These are phyloP conservation scores for Caranx ignobilis DNA, from an alignment of 2,113 vertebrate genomes.

Conservation along the genomic window DNA sequence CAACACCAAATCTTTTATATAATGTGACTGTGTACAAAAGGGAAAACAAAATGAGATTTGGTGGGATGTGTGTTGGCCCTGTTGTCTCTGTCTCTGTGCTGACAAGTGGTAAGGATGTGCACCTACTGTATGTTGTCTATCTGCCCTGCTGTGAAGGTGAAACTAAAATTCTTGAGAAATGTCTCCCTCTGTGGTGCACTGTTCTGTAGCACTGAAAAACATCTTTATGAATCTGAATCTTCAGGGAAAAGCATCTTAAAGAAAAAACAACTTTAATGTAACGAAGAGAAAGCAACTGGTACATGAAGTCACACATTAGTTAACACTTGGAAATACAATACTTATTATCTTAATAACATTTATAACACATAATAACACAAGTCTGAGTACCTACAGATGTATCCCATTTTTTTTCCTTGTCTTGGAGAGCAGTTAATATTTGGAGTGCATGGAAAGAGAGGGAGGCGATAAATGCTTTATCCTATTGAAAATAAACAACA, in stretches of 20 bases:
- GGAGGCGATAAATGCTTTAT: conserved; percentile 27
- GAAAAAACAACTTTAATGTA: conserved; percentile 65
- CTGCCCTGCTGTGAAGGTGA: conserved; percentile 24
- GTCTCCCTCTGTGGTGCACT: background rate
- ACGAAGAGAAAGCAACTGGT: conserved; percentile 64
- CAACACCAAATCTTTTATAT: background rate
- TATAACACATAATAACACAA: conserved; percentile 38
- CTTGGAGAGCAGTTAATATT: conserved; percentile 53
- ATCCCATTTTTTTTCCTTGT: conserved; percentile 48
- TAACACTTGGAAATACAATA: conserved; percentile 59
- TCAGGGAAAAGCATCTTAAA: conserved; percentile 12
- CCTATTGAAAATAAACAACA: conserved; percentile 23
- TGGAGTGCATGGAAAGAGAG: conserved; percentile 17
- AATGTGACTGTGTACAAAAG: background rate
- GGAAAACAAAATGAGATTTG: background rate
- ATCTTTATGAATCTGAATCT: background rate
- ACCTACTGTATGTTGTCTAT: conserved; percentile 15
- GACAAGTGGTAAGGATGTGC: background rate
- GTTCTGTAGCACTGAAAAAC: background rate
- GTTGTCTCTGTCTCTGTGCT: conserved; percentile 2
- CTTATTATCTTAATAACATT: conserved; percentile 54
- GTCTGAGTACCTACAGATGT: conserved; percentile 69
- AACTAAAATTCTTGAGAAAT: conserved; percentile 43
- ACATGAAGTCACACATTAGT: conserved; percentile 57
- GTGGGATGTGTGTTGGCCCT: background rate